These are phyloP conservation scores for Holacanthus passer DNA, from an alignment of 2,113 vertebrate species.

Conservation along the genomic window DNA sequence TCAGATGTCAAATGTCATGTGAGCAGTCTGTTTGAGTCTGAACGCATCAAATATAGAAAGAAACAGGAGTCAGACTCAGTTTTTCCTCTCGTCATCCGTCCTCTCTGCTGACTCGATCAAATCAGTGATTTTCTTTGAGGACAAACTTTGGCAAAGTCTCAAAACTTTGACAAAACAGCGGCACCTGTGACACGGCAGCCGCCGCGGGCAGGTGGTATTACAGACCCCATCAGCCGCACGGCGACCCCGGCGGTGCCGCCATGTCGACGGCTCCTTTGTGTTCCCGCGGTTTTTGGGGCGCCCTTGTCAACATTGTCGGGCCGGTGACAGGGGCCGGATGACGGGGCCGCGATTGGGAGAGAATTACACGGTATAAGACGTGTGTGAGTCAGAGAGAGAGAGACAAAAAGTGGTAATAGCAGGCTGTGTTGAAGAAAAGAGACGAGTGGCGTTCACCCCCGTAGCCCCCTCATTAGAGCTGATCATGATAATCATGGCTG, in stretches of 20 bases:
- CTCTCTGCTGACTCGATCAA: background rate
- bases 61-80: too few relatives aligned
- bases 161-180: constrained; percentile 17
- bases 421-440: constrained; percentile 61
- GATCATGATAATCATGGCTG: constrained; percentile 76
- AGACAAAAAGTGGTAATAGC: constrained; percentile 71
- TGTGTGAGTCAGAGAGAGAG: constrained; percentile 40
- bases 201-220: constrained; percentile 29
- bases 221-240: constrained; percentile 66
- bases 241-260: constrained; percentile 48
- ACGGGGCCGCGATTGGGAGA: constrained; percentile 67
- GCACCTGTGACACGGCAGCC: constrained; percentile 39
- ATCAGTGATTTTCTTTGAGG: constrained; percentile 32
- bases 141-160: constrained; percentile 41
- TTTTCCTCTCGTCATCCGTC: background rate
- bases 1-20: too few relatives aligned
- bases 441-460: constrained; percentile 56
- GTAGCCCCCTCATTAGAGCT: constrained; percentile 71
- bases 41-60: background rate
- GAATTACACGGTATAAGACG: constrained; percentile 62
- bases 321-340: constrained; percentile 53
- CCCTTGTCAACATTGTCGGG: constrained; percentile 46
- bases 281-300: constrained; percentile 3
- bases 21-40: too few relatives aligned
- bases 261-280: constrained; percentile 40